These are phyloP conservation scores for Mesoligia furuncula DNA, from an alignment of 2,888 invertebrate genomes.

Conservation along the genomic window DNA sequence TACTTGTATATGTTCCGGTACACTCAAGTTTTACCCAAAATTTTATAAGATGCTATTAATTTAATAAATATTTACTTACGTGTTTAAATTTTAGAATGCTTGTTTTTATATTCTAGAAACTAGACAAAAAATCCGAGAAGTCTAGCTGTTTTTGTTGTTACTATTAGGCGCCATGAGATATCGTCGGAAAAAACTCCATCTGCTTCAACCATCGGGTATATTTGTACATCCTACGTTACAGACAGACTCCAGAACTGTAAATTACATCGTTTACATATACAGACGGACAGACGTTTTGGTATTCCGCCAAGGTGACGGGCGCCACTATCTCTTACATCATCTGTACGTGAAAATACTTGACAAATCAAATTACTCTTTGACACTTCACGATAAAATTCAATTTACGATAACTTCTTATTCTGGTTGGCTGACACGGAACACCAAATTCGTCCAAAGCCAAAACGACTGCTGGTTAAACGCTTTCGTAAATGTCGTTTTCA, in stretches of 20 bases:
- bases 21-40: not conserved
- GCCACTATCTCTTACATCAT: conserved; percentile 70
- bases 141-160: conserved; percentile 8
- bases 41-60: not conserved
- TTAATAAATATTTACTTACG: conserved; percentile 1
- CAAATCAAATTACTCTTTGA: conserved; percentile 52
- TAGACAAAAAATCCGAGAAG: not conserved
- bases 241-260: conserved; percentile 73
- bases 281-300: conserved; percentile 74
- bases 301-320: conserved; percentile 75
- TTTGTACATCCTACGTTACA: conserved; percentile 65
- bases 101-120: not conserved
- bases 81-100: not conserved
- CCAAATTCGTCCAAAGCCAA: conserved; percentile 28
- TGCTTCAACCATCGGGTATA: conserved; percentile 27
- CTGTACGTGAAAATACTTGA: conserved; percentile 40
- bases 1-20: not conserved
- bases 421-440: conserved; percentile 34
- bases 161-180: conserved; percentile 17
- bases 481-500: conserved; percentile 14
- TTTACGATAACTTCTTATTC: conserved; percentile 15
- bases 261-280: conserved; percentile 71
- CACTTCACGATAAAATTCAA: conserved; percentile 38
- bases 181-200: conserved; percentile 3
- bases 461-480: conserved; percentile 33